A percentile compares a stretch with the other conserved stretches of the same genome.
Conservation (phyloP, 1,140 invertebrate species). For the Solen grandis region DNA sequence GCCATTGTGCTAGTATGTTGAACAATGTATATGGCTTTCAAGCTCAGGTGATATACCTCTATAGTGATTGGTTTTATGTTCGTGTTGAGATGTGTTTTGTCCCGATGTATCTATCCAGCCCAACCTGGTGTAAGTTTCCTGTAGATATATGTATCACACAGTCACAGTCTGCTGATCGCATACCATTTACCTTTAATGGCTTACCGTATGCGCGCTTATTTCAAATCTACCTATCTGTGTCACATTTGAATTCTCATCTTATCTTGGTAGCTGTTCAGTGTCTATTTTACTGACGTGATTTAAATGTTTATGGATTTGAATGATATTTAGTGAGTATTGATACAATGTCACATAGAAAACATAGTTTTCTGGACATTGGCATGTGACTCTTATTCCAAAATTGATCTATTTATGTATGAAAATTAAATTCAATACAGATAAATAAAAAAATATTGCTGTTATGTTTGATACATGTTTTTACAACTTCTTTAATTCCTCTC, state of each 20-base stretch:
- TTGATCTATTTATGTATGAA: too few relatives aligned
- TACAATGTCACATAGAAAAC: background rate
- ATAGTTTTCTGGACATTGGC: background rate
- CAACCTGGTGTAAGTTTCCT: too few relatives aligned
- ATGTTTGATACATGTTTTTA: too few relatives aligned
- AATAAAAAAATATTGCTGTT: too few relatives aligned
- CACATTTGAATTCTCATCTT: conserved; percentile 22
- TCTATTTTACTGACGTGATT: background rate
- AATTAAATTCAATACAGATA: too few relatives aligned
- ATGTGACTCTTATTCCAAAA: too few relatives aligned
- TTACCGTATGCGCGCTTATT: conserved; percentile 16
- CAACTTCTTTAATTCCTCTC: too few relatives aligned
- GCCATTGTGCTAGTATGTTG: background rate
- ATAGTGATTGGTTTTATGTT: background rate
- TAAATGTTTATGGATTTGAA: background rate
- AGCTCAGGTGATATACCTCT: conserved; percentile 1
- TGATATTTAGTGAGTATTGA: background rate
- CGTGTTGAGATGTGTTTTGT: background rate
- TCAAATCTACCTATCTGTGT: conserved; percentile 31
- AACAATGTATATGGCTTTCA: background rate
- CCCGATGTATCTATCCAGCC: background rate
- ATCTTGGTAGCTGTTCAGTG: background rate
- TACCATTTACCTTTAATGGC: background rate
- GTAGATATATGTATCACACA: too few relatives aligned
- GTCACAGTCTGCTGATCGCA: conserved; percentile 37